Evolutionary conservation across 2,888 invertebrate genomes (phyloP), one percentile per base, ranked within the genome.

Genomic region (Aspidapion aeneum): DNA sequence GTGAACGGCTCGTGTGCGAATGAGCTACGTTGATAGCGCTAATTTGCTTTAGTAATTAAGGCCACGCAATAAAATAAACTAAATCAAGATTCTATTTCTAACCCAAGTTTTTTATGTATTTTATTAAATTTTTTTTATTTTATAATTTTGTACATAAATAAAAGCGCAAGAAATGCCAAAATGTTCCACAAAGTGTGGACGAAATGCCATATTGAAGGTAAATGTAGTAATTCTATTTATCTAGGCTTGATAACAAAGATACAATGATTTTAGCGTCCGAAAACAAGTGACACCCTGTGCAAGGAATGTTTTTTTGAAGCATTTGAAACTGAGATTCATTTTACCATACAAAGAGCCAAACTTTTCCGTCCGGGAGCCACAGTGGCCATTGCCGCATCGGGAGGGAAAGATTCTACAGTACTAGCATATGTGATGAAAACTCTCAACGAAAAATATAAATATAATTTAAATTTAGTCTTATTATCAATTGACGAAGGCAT

Each of bases 401-500:
- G 95, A 22, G 95, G 95, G 21, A 94, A 94, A 83, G 99, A 99
- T 80, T 99, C 98, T 0, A 99, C 99, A 1, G 99, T 99, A 17
- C 83, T 99, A 61, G 98, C 98, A 0, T 92, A 97, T 77, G 88
- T 96, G 21, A 79, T 99, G 73, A 97, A 98, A 81, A 82, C 91
- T 1, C 82, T 99, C 12, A 99, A 99, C 78, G 88, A 94, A 72
- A 86, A 91, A 57, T 89, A 98, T 78, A 82, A 93, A 68, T 99
- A 99, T 82, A 94, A 93, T 0, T 81, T 99, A 16, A 87, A 97
- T 62, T 82, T 99, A 50, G 86, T 94, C 70, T 82, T 99, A 21
- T 83, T 99, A 50, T 99, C 98, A 0, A 96, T 99, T 68, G 99
- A 99, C 79, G 99, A 99, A 84, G 98, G 99, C 62, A 99, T 99